These are phyloP conservation scores for Rhagologus leucostigma DNA, from an alignment of 2,113 vertebrate genomes.

Conservation along the genomic window DNA sequence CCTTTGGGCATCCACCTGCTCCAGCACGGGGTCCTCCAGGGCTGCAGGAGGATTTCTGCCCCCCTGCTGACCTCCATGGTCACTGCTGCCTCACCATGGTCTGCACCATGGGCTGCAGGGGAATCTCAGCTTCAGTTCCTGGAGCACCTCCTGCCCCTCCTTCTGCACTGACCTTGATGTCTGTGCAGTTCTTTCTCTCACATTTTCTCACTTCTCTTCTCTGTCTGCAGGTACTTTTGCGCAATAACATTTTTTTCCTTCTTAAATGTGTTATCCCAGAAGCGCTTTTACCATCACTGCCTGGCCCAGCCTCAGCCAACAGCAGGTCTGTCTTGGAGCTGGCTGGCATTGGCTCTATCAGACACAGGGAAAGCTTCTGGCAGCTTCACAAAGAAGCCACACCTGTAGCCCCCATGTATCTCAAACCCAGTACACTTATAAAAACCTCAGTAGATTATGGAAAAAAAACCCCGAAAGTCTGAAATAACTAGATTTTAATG, in stretches of 20 bases:
- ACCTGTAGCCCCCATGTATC: background rate
- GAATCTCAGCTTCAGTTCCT: background rate
- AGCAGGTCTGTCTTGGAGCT: background rate
- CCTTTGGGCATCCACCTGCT: background rate
- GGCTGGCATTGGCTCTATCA: background rate
- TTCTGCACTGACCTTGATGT: background rate
- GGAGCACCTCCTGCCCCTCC: background rate
- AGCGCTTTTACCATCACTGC: background rate
- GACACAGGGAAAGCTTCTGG: background rate
- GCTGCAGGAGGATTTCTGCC: background rate
- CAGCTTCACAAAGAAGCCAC: background rate
- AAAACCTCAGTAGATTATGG: background rate
- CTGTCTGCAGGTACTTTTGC: background rate
- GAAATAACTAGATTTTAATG: background rate
- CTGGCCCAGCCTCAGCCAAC: background rate
- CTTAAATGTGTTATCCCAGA: background rate
- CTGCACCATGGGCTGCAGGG: background rate
- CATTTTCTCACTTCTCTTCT: background rate
- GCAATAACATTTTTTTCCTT: background rate
- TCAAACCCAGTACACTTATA: background rate
- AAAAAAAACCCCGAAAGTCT: background rate
- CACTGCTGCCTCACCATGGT: background rate
- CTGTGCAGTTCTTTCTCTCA: background rate
- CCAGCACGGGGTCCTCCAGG: background rate
- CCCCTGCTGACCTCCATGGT: fast-evolving